Evolutionary conservation across 2,888 invertebrate genomes (phyloP), one percentile per base, ranked within the genome.

Genomic region (Julus scanicus): DNA sequence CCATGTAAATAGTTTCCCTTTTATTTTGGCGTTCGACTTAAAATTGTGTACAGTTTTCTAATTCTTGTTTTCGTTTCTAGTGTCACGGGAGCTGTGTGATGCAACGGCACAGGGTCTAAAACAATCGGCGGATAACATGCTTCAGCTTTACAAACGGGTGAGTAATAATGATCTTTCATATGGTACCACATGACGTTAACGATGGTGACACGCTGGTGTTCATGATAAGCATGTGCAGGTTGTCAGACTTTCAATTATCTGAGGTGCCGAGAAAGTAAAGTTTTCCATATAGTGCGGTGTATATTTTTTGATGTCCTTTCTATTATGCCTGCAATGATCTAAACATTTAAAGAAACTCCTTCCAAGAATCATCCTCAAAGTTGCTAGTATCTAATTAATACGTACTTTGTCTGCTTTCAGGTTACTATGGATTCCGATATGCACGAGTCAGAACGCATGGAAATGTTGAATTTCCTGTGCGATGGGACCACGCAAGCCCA

Each of bases 111-210:
- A 90, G 80, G 90, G 90, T 87, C 88, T 91, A 88, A 90, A 90
- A 87, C 89, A 89, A 84, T 94, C 95, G 0, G 95, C 95, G 3
- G 94, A 95, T 90, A 95, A 95, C 91, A 95, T 96, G 83, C 95
- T 95, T 2, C 95, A 95, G 91, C 93, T 96, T 86, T 95, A 95
- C 92, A 94, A 95, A 89, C 94, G 95, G 88, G 92, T 96, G 89
- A 90, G 89, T 84, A 44, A 44, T 44, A 44, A 44, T 8, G 6
- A 8, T 44, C 44, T 44, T 44, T 8, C 5, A 44, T 8, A 44
- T 1, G 44, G 8, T 29, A 29, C 29, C 29, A 29, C 29, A 29
- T 29, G 29, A 29, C 29, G 29, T 29, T 29, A 29, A 1, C 29
- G 29, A 29, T 29, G 29, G 1, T 29, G 29, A 29, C 29, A 29